A percentile compares a stretch with the other conserved stretches of the same genome.
These are phyloP conservation scores for Melopsittacus undulatus DNA, from an alignment of 2,797 vertebrate genomes.

Conservation along the genomic window DNA sequence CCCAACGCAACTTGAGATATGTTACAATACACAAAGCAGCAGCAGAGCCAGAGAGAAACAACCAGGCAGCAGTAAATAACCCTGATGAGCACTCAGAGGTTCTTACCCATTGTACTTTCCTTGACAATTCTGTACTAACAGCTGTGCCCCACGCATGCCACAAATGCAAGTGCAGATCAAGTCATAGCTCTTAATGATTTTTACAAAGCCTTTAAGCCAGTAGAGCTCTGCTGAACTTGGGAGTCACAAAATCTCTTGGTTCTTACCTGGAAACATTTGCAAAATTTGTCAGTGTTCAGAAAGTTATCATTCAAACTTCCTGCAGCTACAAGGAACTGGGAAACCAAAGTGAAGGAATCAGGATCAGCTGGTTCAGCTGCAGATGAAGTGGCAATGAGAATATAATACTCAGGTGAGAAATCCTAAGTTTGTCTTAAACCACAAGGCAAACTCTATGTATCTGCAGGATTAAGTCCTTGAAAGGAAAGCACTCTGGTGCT, in stretches of 20 bases:
- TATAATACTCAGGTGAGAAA: neutral
- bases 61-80: neutral
- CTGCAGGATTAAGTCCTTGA: neutral
- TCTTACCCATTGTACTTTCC: neutral
- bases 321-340: neutral
- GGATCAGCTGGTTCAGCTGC: neutral
- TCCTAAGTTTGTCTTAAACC: neutral
- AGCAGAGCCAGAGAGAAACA: neutral
- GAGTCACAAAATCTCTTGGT: neutral
- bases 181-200: neutral
- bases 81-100: neutral
- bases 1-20: neutral
- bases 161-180: neutral
- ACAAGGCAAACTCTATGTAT: neutral
- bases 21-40: neutral
- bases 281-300: neutral
- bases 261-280: neutral
- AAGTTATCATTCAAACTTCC: neutral
- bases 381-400: neutral
- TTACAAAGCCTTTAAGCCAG: conserved; percentile 38
- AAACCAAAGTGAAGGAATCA: neutral
- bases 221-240: neutral
- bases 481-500: neutral
- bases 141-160: neutral
- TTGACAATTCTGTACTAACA: neutral